These are phyloP conservation scores for Acleris emargana DNA, from an alignment of 2,888 invertebrate genomes.

Conservation along the genomic window DNA sequence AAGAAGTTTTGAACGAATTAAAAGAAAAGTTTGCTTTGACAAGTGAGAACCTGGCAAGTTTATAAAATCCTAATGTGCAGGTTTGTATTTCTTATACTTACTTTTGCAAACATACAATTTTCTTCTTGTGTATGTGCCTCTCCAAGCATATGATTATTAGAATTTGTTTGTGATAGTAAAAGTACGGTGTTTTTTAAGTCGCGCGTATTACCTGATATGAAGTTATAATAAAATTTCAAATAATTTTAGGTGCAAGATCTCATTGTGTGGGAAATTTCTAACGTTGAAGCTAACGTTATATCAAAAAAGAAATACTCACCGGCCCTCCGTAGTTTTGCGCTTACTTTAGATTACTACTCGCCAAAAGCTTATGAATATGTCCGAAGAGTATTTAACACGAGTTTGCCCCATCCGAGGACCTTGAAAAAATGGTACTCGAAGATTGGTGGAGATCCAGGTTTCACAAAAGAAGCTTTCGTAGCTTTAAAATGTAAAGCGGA, in stretches of 20 bases:
- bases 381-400: constrained; percentile 48
- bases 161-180: too few species aligned
- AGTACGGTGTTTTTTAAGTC: too few species aligned
- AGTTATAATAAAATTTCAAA: too few species aligned
- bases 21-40: neutral
- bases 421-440: constrained; percentile 51
- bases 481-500: constrained; percentile 39
- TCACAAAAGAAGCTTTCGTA: constrained; percentile 44
- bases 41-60: neutral
- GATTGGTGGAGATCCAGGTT: constrained; percentile 50
- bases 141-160: too few species aligned
- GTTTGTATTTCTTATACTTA: neutral
- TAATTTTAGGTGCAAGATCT: too few species aligned
- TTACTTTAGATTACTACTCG: constrained; percentile 52
- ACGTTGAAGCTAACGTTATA: too few species aligned
- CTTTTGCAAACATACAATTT: neutral
- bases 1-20: neutral
- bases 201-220: too few species aligned
- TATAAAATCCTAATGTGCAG: constrained; percentile 5
- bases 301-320: constrained; percentile 38
- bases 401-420: constrained; percentile 48
- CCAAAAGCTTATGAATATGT: constrained; percentile 54
- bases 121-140: too few species aligned
- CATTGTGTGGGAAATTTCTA: too few species aligned
- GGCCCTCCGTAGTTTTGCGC: constrained; percentile 45